A percentile compares a stretch with the other conserved stretches of the same genome.
Evolutionary conservation across 2,113 vertebrate species (phyloP).

Genomic region (Ellobius talpinus): DNA sequence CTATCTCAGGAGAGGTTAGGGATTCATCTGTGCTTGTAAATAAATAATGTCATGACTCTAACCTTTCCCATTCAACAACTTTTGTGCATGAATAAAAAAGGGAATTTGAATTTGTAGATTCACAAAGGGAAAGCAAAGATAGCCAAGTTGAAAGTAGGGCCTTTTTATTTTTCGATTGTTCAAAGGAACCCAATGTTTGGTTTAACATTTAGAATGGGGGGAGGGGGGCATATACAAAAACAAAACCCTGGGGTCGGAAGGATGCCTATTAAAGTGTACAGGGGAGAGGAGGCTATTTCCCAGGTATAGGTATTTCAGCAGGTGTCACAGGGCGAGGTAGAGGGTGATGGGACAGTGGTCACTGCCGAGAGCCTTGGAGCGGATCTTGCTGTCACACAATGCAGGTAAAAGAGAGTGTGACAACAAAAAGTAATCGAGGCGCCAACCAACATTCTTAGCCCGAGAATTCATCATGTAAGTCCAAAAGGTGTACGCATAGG

Average conservation of each 20-base stretch:
- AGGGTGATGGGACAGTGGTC: slow-evolving; percentile 96
- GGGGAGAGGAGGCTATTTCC: not conserved
- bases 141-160: slow-evolving; percentile 63
- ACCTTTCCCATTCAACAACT: slow-evolving; percentile 64
- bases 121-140: slow-evolving; percentile 75
- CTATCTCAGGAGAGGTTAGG: slow-evolving; percentile 68
- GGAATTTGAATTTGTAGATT: not conserved
- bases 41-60: slow-evolving; percentile 79
- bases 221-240: not conserved
- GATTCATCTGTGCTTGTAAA: slow-evolving; percentile 82
- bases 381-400: slow-evolving; percentile 95
- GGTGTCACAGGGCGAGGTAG: slow-evolving; percentile 87
- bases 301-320: not conserved
- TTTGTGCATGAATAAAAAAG: slow-evolving; percentile 21
- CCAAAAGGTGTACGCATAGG: slow-evolving; percentile 95
- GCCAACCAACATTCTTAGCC: slow-evolving; percentile 94
- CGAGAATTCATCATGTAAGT: slow-evolving; percentile 96
- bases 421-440: slow-evolving; percentile 94
- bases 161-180: slow-evolving; percentile 77
- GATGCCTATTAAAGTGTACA: slow-evolving; percentile 3
- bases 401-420: slow-evolving; percentile 88
- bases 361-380: slow-evolving; percentile 91
- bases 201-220: not conserved
- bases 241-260: not conserved
- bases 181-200: slow-evolving; percentile 48